Evolutionary conservation across 1,140 invertebrate species (phyloP), one percentile per base, ranked within the genome.

Genomic region (Trypoxylus dichotomus): DNA sequence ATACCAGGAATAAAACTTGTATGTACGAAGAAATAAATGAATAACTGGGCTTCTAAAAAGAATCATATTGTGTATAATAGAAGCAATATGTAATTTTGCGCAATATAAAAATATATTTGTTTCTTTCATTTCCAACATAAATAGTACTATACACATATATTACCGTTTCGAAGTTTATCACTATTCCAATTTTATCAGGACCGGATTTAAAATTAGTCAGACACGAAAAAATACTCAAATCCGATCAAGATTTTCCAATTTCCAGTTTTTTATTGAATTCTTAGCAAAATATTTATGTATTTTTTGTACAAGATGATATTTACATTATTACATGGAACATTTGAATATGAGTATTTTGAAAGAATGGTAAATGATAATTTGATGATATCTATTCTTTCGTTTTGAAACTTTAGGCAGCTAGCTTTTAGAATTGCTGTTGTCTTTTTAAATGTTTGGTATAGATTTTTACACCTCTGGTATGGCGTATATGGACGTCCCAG

Each of bases 51-150:
- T 68, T 68, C 19, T 3, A 68, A 68, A 29, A 68, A 24, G 27
- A 68, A n/a, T n/a, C 27, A 68, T 68, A 11, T 25, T 68, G 58
- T 68, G 27, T 68, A 27, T 68, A 68, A 68, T 24, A 68, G 27
- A 15, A 1, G 24, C 24, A 27, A 68, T 68, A 68, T 68, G 10
- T 58, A 54, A n/a, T 54, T n/a, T 54, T 19, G 27, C 27, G 60
- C 8, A 54, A 68, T 68, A 68, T 68, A 68, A 68, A 68, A 68
- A 68, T 68, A 58, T 58, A 68, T 68, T 68, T 24, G 25, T 24
- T 68, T 15, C 8, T 68, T 68, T 68, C 60, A 68, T 29, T 13
- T 54, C 13, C 25, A 13, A 68, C 27, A 27, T 8, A 58, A 58
- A 58, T 58, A 10, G 47, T 58, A 10, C 15, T 13, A 58, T 58